Evolutionary conservation across 1,140 invertebrate genomes (phyloP), one percentile per base, ranked within the genome.

Genomic region (Calosoma granatense): DNA sequence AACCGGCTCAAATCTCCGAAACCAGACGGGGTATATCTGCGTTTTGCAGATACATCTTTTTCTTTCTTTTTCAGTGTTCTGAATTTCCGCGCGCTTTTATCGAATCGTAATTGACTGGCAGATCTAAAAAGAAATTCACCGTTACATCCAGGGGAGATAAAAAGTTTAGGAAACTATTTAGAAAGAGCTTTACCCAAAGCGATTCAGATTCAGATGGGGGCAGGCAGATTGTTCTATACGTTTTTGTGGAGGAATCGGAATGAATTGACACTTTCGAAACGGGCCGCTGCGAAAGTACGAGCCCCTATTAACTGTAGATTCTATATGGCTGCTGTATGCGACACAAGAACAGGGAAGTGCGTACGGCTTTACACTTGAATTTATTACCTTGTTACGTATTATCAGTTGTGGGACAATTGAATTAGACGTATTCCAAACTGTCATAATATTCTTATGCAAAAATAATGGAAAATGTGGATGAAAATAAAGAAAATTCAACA

Each of bases 1-100:
- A 17, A 6, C 41, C 41, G n/a, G n/a, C 26, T 47, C 41, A 17
- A 11, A 47, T 9, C 41, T 11, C 41, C 41, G 6, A 47, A 47
- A 47, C 41, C 41, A 47, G 15, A 6, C 41, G 15, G 41, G 15
- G 41, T 17, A 47, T 47, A 12, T 47, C 41, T 47, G 41, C 41
- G 41, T 47, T 47, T 47, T 47, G 41, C 41, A 47, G 41, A 47
- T 47, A 47, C 41, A 47, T 47, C 41, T 47, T 47, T 47, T 47
- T 47, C 17, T 47, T 47, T 47, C 41, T 47, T 47, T 47, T 47
- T 9, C 41, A 47, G 41, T 47, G 41, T 47, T 47, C 41, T 47
- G 9, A 47, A 47, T 47, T 47, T 47, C 41, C 41, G 41, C 17
- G 41, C 15, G 41, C 41, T 47, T 47, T 47, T 47, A 47, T 47